Evolutionary conservation across 2,797 vertebrate species (phyloP).

Genomic region (Mionectes olivaceus): DNA sequence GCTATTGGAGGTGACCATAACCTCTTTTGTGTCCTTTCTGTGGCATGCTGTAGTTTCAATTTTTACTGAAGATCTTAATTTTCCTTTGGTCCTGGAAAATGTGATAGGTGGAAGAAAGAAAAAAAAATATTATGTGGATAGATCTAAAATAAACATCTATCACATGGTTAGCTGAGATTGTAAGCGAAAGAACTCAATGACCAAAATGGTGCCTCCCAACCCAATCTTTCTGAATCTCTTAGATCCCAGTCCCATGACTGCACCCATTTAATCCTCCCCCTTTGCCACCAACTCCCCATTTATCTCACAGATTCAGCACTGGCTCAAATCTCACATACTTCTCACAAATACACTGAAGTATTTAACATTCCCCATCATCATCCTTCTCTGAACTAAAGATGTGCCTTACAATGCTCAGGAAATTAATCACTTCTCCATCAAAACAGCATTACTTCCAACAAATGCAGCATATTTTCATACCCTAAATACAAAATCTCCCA

Average conservation of each 20-base stretch:
- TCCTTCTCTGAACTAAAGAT: not conserved
- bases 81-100: not conserved
- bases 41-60: not conserved
- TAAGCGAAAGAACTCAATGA: not conserved
- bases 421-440: slow-evolving; percentile 37
- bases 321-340: slow-evolving; percentile 27
- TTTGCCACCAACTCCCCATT: slow-evolving; percentile 13
- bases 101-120: not conserved
- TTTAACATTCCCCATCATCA: slow-evolving; percentile 2
- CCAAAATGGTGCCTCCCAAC: not conserved
- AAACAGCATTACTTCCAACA: not conserved
- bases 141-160: slow-evolving; percentile 7
- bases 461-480: slow-evolving; percentile 2
- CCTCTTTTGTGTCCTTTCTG: not conserved
- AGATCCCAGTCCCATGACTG: not conserved
- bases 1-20: not conserved
- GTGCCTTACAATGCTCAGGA: not conserved
- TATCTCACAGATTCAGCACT: slow-evolving; percentile 21
- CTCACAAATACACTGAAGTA: not conserved
- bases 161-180: not conserved
- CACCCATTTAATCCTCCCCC: not conserved
- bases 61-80: not conserved
- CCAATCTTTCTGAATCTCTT: not conserved
- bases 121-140: not conserved
- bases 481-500: not conserved